Evolutionary conservation across 2,888 invertebrate genomes (phyloP).

Genomic region (Euproctis similis): DNA sequence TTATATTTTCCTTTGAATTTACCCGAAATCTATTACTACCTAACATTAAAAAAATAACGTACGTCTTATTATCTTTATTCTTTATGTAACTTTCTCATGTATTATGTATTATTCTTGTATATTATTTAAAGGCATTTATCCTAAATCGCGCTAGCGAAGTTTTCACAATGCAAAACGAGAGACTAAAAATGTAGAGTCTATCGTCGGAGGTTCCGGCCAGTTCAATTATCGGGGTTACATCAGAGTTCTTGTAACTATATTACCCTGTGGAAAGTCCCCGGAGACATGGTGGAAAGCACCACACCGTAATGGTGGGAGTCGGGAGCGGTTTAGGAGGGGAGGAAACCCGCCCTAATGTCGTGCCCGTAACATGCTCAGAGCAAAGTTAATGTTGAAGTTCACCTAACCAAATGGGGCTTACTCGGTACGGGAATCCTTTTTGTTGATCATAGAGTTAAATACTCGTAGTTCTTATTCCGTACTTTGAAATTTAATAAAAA

Average conservation of each 20-base stretch:
- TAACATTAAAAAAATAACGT: no score
- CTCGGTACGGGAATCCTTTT: slow-evolving; percentile 55
- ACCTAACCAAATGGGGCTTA: slow-evolving; percentile 74
- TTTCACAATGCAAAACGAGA: slow-evolving; percentile 19
- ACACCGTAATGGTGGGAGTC: slow-evolving; percentile 50
- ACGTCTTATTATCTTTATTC: no score
- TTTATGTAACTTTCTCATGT: no score
- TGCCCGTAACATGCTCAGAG: slow-evolving; percentile 66
- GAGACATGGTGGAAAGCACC: slow-evolving; percentile 70
- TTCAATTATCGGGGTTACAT: slow-evolving; percentile 66
- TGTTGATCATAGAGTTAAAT: no score
- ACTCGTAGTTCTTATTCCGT: no score
- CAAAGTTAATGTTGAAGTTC: slow-evolving; percentile 59
- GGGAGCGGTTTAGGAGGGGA: slow-evolving; percentile 48
- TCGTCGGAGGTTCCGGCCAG: slow-evolving; percentile 50
- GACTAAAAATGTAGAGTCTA: background rate
- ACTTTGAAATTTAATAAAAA: no score
- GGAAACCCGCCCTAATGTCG: slow-evolving; percentile 45
- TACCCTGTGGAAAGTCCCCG: slow-evolving; percentile 76
- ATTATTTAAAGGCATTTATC: no score
- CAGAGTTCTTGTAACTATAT: slow-evolving; percentile 50
- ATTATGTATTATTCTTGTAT: no score
- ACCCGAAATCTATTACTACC: no score
- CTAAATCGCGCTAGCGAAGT: slow-evolving; percentile 42
- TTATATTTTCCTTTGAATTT: no score